These are phyloP conservation scores for Pachycephus smyrnensis DNA, from an alignment of 2,888 invertebrate genomes.

Conservation along the genomic window DNA sequence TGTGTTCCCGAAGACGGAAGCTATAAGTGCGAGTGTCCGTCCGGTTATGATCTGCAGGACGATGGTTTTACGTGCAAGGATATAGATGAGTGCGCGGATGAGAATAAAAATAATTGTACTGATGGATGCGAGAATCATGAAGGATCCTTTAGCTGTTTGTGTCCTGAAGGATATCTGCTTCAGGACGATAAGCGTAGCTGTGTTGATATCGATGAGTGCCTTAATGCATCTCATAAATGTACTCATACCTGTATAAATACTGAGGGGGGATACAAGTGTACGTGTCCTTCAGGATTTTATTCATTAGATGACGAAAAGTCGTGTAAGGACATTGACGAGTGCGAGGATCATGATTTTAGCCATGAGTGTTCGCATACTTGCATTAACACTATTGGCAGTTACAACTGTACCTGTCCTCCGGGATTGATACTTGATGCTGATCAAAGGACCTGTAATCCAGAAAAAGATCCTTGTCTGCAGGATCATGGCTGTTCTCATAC, in stretches of 20 bases:
- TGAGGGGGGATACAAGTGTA: constrained; percentile 54
- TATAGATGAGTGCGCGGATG: constrained; percentile 41
- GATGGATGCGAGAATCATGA: constrained; percentile 39
- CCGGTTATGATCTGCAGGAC: constrained; percentile 58
- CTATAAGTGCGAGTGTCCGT: constrained; percentile 69
- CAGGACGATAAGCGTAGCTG: constrained; percentile 45
- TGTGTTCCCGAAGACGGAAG: constrained; percentile 69
- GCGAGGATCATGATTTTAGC: constrained; percentile 20
- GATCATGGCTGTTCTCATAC: constrained; percentile 61
- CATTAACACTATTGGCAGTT: constrained; percentile 72
- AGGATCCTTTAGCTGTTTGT: constrained; percentile 60
- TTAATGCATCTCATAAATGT: constrained; percentile 35
- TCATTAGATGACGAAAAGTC: constrained; percentile 61
- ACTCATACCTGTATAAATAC: constrained; percentile 40
- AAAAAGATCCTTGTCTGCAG: constrained; percentile 53
- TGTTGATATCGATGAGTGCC: constrained; percentile 43
- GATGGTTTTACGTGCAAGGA: constrained; percentile 50
- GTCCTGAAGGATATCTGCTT: constrained; percentile 45
- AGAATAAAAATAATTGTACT: constrained; percentile 44
- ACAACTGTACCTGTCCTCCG: constrained; percentile 70
- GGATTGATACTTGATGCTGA: constrained; percentile 67
- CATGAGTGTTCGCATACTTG: constrained; percentile 68
- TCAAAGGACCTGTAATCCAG: constrained; percentile 61
- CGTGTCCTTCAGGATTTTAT: constrained; percentile 67
- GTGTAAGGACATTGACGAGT: constrained; percentile 46